Evolutionary conservation across 2,113 vertebrate species (phyloP), one percentile per base, ranked within the genome.

Genomic region (Menidia beryllina): DNA sequence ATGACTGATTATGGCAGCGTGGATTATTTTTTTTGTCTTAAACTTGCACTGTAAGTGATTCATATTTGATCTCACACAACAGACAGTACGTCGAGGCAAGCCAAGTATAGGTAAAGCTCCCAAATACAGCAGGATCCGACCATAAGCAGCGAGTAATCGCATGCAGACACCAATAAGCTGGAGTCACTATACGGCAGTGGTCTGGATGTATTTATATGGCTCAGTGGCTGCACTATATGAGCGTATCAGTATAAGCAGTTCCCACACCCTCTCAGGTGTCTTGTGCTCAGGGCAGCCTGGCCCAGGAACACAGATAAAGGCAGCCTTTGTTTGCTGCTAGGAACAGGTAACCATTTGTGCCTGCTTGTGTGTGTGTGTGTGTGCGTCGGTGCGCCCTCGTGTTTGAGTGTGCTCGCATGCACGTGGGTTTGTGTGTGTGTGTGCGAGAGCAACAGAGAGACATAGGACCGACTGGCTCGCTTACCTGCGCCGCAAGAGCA

Each of bases 261-360:
- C 91, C 90, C 90, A 91, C 87, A 91, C 77, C 83, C 85, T 92
- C 90, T 90, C 86, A 86, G 87, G 89, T 92, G 84, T 91, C 90
- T 82, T 89, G 86, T 86, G 89, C 84, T 79, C 79, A 71, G 81
- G 75, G 63, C 77, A 75, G 82, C 89, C 84, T 55, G 76, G 77
- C 73, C 66, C 79, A 79, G 78, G 79, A 71, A 65, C 69, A 55
- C 69, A 75, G 30, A 94, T 89, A 93, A 93, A 92, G 86, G 72
- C 82, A 49, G 66, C 77, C 89, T 89, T 93, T 93, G 92, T 94
- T 86, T 90, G 60, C 66, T 66, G 59, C 58, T 30, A 74, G 76
- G 91, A 92, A 94, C 88, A 93, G 91, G 89, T 89, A 89, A 80
- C 88, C 86, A 83, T 90, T 92, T 93, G 91, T 91, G 81, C 72